A percentile compares a stretch with the other conserved stretches of the same genome.
These are phyloP conservation scores for Pachypanchax playfairii DNA, from an alignment of 2,113 vertebrate species.

Conservation along the genomic window DNA sequence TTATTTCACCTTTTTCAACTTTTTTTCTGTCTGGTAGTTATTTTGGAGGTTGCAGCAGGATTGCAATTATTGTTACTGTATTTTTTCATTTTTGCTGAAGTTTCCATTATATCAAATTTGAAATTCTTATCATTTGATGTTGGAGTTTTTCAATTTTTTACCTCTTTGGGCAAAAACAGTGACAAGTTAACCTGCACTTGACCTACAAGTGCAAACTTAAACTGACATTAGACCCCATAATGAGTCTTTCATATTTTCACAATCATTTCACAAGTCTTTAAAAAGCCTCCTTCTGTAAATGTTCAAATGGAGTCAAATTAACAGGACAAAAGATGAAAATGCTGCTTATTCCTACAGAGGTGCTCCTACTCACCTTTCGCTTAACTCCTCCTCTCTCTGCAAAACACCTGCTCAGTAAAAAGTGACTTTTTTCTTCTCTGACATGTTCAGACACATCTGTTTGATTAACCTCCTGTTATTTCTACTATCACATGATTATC, in stretches of 20 bases:
- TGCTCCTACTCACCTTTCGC: conserved; percentile 37
- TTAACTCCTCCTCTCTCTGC: conserved; percentile 36
- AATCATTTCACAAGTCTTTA: not conserved
- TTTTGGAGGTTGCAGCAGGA: not conserved
- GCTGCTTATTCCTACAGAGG: not conserved
- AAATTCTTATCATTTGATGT: not conserved
- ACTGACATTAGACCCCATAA: not conserved
- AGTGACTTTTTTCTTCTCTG: conserved; percentile 22
- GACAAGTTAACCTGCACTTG: not conserved
- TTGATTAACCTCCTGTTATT: conserved; percentile 52
- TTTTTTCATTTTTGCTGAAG: too few species aligned
- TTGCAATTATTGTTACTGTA: not conserved
- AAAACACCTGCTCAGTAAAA: too few species aligned
- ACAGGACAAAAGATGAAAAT: conserved; percentile 47
- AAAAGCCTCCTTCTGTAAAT: not conserved
- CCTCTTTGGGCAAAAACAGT: not conserved
- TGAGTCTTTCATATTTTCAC: not conserved
- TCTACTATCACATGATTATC: conserved; percentile 36
- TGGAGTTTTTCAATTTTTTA: not conserved
- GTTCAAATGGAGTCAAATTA: not conserved
- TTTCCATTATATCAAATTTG: not conserved
- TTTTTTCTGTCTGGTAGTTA: not conserved
- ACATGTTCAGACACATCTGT: conserved; percentile 45
- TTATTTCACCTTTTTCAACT: not conserved
- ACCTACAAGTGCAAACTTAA: not conserved